Evolutionary conservation across 2,113 vertebrate genomes (phyloP), one percentile per base, ranked within the genome.

Genomic region (Apteryx owenii): DNA sequence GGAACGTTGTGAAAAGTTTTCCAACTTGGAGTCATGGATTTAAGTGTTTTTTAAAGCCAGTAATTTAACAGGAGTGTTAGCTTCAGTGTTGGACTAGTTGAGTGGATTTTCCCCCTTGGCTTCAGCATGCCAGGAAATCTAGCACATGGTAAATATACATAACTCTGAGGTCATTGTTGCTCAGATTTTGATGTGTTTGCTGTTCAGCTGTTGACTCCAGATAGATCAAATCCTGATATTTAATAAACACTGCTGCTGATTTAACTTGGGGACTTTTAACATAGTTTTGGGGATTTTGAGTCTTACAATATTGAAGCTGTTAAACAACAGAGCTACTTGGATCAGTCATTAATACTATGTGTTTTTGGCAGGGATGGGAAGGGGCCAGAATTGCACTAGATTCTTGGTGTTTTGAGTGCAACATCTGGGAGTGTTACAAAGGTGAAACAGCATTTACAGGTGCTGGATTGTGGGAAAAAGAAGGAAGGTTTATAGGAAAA

Each of bases 181-280:
- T 93, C 44, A 64, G 51, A 88, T 81, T 97, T 92, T 88, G 65
- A 96, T 95, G 62, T 89, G 51, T 93, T 89, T 97, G 82, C 85
- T 95, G 68, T 87, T 82, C 95, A 79, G 81, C 90, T 97, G 72
- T 94, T 97, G 81, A 94, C 81, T 95, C 5, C 11, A 80, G 58
- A 91, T 94, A 94, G 70, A 95, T 77, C 85, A 96, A 96, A 95
- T 94, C 89, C 77, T 85, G 85, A 83, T 98, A 97, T 93, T 97
- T 97, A 93, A 90, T 82, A 96, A 97, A 51, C 48, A 83, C 54
- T 72, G 36, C 13, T 40, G 5, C 40, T 89, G 69, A 89, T 96
- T 90, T 95, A 92, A 94, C 84, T 76, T 79, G 38, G 62, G 78
- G 73, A 33, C 78, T 11, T 91, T 96, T 95, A 96, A 81, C 38